Conservation (phyloP, 2,888 invertebrate species). For the Pemphredon lugubris region DNA sequence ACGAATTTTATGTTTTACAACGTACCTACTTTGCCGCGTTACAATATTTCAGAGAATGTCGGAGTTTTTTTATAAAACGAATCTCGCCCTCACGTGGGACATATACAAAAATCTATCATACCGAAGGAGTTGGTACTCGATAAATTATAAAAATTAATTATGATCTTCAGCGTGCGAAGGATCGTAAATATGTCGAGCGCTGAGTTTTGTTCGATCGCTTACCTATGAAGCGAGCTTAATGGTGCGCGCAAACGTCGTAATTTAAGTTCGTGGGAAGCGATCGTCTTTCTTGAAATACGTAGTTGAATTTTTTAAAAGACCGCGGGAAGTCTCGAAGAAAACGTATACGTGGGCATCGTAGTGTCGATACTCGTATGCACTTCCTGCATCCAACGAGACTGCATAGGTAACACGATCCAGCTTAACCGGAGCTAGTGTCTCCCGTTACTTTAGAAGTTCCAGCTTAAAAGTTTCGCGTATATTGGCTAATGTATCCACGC, state of each 20-base stretch:
- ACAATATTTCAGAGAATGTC: no score
- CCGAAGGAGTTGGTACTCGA: no score
- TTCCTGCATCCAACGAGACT: slow-evolving; percentile 17
- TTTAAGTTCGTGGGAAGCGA: slow-evolving; percentile 26
- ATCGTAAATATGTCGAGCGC: no score
- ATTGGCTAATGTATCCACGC: background rate
- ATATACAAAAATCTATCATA: no score
- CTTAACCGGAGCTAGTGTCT: slow-evolving; percentile 16
- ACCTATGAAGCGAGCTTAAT: slow-evolving; percentile 5
- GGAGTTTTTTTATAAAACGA: no score
- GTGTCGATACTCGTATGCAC: slow-evolving; percentile 1
- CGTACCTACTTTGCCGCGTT: no score
- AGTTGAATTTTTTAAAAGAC: slow-evolving; percentile 25
- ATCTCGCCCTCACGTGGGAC: no score
- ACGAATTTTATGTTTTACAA: no score
- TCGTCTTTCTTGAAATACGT: slow-evolving; percentile 13
- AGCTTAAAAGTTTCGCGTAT: background rate
- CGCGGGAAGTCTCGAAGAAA: background rate
- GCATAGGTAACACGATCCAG: slow-evolving; percentile 28
- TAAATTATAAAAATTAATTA: no score
- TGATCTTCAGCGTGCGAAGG: no score
- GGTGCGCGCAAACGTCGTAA: slow-evolving; percentile 21
- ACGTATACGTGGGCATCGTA: background rate
- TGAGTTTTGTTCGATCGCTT: background rate
- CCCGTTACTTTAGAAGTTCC: slow-evolving; percentile 3